Evolutionary conservation across 2,888 invertebrate species (phyloP).

Genomic region (Germaria angustata): DNA sequence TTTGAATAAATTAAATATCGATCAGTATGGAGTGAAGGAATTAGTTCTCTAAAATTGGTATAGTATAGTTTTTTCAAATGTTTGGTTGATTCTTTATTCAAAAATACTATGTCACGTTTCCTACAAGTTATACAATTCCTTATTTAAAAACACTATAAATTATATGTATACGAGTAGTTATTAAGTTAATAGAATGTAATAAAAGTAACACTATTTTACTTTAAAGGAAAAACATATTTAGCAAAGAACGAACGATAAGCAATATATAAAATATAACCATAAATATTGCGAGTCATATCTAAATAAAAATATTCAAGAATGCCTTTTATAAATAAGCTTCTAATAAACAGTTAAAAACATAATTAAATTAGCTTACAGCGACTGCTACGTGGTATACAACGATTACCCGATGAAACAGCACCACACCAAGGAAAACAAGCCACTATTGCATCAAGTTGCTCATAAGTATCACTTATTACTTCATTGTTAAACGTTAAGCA

Average conservation of each 20-base stretch:
- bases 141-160: too few species aligned
- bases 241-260: neutral
- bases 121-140: too few species aligned
- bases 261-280: neutral
- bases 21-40: too few species aligned
- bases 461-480: conserved; percentile 84
- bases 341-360: neutral
- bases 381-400: conserved; percentile 83
- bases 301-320: neutral
- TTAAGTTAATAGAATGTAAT: neutral
- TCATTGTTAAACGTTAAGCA: conserved; percentile 22
- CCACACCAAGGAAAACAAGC: conserved; percentile 90
- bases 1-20: too few species aligned
- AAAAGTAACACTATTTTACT: too few species aligned
- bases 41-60: too few species aligned
- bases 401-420: conserved; percentile 82
- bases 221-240: too few species aligned
- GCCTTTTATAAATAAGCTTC: neutral
- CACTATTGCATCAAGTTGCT: conserved; percentile 87
- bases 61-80: too few species aligned
- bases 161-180: too few species aligned
- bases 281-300: neutral
- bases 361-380: conserved; percentile 81
- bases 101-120: too few species aligned
- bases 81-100: too few species aligned